Percentiles rank a stretch among this genome's conserved stretches.
Conservation (phyloP, 2,888 invertebrate species). For the Tetragnatha montana region DNA sequence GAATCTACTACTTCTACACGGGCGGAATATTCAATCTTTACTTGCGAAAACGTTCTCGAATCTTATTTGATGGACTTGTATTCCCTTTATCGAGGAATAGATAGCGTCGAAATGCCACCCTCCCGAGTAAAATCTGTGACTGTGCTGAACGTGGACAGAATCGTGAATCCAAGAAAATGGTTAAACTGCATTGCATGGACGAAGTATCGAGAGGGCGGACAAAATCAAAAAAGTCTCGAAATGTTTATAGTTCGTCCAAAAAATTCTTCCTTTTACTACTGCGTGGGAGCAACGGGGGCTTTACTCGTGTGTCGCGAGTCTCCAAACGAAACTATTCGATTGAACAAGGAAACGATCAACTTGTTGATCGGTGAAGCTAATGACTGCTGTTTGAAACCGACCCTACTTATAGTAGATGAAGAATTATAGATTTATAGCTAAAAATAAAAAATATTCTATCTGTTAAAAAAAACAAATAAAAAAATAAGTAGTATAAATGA, state of each 20-base stretch:
- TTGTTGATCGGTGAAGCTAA: neutral
- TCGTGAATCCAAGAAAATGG: conserved; percentile 13
- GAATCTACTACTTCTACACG: neutral
- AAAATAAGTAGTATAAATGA: neutral
- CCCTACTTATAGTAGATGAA: neutral
- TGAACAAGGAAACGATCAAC: neutral
- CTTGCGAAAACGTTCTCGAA: neutral
- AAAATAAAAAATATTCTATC: neutral
- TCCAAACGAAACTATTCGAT: neutral
- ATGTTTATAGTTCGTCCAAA: neutral
- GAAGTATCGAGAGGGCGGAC: neutral
- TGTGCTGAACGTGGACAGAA: neutral
- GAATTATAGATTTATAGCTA: neutral
- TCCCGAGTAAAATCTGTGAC: neutral
- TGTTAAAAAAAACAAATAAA: neutral
- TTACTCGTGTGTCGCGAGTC: neutral
- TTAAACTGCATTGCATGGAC: conserved; percentile 21
- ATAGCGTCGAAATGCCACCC: too few species aligned
- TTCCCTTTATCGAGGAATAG: neutral
- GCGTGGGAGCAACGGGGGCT: conserved; percentile 1
- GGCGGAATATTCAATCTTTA: neutral
- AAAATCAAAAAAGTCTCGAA: neutral
- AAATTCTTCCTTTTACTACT: conserved; percentile 11
- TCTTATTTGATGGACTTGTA: conserved; percentile 38
- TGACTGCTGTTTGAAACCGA: neutral